phyloP scores from a whole-genome alignment of 1,140 invertebrate species.

The Hylaeus anthracinus region DNA sequence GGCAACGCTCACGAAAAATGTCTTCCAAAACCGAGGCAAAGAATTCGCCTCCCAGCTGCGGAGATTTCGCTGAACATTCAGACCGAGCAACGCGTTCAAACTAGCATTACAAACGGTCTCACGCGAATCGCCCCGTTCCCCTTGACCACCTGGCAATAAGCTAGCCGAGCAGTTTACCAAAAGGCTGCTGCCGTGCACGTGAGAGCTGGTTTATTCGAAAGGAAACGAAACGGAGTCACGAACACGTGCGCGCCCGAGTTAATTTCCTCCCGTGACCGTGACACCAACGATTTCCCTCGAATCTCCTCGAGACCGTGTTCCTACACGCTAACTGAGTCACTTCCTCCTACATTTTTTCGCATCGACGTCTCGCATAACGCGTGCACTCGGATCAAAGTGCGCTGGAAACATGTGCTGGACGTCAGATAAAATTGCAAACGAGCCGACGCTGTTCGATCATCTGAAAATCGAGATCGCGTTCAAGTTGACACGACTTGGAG shows the following conservation, averaged over 20 bases:
- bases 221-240: constrained; percentile 12
- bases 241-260: constrained; percentile 9
- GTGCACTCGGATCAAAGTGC: constrained; percentile 9
- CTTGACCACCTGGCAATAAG: constrained; percentile 5
- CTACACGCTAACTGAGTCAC: not conserved
- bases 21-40: too few species aligned
- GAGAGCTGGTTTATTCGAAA: not conserved
- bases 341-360: not conserved
- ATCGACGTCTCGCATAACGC: not conserved
- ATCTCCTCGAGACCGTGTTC: not conserved
- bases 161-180: not conserved
- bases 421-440: not conserved
- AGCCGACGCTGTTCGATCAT: not conserved
- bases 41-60: too few species aligned
- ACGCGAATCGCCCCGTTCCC: not conserved
- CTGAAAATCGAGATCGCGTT: too few species aligned
- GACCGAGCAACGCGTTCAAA: not conserved
- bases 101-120: not conserved
- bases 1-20: too few species aligned
- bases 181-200: constrained; percentile 3
- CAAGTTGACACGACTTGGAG: too few species aligned
- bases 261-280: constrained; percentile 14
- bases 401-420: not conserved
- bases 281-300: constrained; percentile 9
- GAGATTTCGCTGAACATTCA: too few species aligned